Evolutionary conservation across 1,140 invertebrate genomes (phyloP).

Genomic region (Andrena cerasifolii): DNA sequence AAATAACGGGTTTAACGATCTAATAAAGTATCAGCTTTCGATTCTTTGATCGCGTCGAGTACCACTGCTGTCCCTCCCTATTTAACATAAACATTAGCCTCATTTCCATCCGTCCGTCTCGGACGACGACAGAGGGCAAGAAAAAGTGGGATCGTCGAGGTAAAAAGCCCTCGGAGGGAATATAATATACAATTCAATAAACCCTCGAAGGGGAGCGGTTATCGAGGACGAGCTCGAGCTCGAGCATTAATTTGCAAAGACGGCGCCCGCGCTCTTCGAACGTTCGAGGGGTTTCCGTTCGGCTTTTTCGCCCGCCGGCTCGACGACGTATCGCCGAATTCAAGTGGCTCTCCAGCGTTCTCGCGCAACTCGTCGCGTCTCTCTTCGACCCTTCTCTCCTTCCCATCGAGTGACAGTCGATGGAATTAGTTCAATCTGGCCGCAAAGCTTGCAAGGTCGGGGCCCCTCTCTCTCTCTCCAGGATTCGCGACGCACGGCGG

Average conservation of each 20-base stretch:
- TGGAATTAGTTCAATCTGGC: constrained; percentile 67
- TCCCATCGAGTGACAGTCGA: constrained; percentile 43
- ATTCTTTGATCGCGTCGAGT: constrained; percentile 36
- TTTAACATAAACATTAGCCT: constrained; percentile 39
- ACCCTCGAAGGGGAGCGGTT: constrained; percentile 46
- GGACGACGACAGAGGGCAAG: background rate
- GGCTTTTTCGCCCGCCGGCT: constrained; percentile 54
- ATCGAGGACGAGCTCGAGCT: constrained; percentile 56
- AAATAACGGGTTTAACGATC: background rate
- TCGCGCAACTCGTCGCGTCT: constrained; percentile 44
- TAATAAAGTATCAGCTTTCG: background rate
- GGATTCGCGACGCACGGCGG: constrained; percentile 6
- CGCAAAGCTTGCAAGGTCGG: constrained; percentile 32
- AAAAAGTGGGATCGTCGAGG: constrained; percentile 15
- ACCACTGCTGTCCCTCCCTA: constrained; percentile 11
- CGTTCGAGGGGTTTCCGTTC: constrained; percentile 59
- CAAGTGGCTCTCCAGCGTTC: constrained; percentile 54
- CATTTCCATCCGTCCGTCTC: background rate
- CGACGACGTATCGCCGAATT: constrained; percentile 65
- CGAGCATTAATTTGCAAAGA: constrained; percentile 68
- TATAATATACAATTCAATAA: constrained; percentile 63
- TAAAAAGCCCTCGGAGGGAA: constrained; percentile 51
- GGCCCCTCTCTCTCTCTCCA: background rate
- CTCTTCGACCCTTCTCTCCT: background rate
- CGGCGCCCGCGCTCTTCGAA: constrained; percentile 49